A percentile compares a stretch with the other conserved stretches of the same genome.
Evolutionary conservation across 2,888 invertebrate species (phyloP).

Genomic region (Pyrocoelia pectoralis): DNA sequence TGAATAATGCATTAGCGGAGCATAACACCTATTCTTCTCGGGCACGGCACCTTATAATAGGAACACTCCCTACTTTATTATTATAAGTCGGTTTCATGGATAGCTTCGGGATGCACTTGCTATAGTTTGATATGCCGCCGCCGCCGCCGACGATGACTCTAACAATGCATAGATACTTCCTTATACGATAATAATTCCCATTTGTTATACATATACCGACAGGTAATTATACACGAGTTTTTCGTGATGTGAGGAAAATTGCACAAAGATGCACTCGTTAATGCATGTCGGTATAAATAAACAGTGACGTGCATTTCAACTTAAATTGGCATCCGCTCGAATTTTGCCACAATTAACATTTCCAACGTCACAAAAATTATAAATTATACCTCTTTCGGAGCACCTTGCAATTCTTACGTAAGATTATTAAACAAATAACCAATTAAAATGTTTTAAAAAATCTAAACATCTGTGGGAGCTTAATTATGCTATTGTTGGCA

Average conservation of each 20-base stretch:
- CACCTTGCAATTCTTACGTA: neutral
- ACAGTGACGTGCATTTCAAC: constrained; percentile 2
- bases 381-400: too few species aligned
- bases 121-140: constrained; percentile 21
- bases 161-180: constrained; percentile 26
- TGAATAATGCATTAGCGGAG: constrained; percentile 20
- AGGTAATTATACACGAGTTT: constrained; percentile 8
- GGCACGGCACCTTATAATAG: constrained; percentile 38
- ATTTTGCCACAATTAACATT: neutral
- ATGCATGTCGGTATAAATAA: neutral
- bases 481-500: constrained; percentile 19
- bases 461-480: constrained; percentile 19
- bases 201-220: constrained; percentile 3
- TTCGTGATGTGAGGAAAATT: neutral
- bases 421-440: neutral
- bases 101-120: constrained; percentile 31
- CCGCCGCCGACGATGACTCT: constrained; percentile 11
- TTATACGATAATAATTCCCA: constrained; percentile 15
- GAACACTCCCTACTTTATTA: constrained; percentile 38
- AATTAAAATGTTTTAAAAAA: too few species aligned
- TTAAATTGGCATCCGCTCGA: constrained; percentile 10
- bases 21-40: constrained; percentile 38
- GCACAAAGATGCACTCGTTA: neutral
- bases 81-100: constrained; percentile 30
- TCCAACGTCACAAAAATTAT: neutral